Evolutionary conservation across 2,797 vertebrate genomes (phyloP), one percentile per base, ranked within the genome.

Genomic region (Moxostoma hubbsi): DNA sequence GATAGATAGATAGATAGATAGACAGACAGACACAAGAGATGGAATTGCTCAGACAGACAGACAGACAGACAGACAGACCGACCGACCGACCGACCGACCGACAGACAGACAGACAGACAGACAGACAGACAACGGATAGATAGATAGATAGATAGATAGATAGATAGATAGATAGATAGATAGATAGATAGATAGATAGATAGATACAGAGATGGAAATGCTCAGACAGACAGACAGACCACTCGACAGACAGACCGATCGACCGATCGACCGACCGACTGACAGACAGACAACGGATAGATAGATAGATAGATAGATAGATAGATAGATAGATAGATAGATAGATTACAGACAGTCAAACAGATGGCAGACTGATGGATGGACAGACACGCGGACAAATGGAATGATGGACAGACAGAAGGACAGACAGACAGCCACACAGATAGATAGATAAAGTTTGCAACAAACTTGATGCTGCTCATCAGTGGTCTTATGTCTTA

Each of bases 401-500:
- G 18, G 18, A 18, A 18, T 18, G 18, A 24, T 24, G 50, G 24
- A 13, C 2, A 2, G 24, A 24, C 24, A 24, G 24, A 24, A 24
- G 24, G 24, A 24, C 24, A 24, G 24, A 24, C 24, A 24, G 24
- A 24, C 24, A 24, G 24, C 24, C 24, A 24, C 9, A 66, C 2
- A 24, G 24, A 47, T 24, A 24, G 24, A 24, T 24, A 24, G 24
- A 24, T 24, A 78, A 64, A 79, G 12, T 71, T 63, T 62, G 12
- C 64, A 64, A 36, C 7, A 7, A 71, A 57, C 9, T 7, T 62
- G n/a, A 70, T 63, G 43, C 76, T 24, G 15, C 15, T 78, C 13
- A 65, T n/a, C 57, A 43, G 16, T 79, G 76, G 49, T n/a, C 57
- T 54, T 7, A 46, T 57, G 61, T 18, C 16, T 49, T 55, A 65